Evolutionary conservation across 2,113 vertebrate species (phyloP), one percentile per base, ranked within the genome.

Genomic region (Rissa tridactyla): DNA sequence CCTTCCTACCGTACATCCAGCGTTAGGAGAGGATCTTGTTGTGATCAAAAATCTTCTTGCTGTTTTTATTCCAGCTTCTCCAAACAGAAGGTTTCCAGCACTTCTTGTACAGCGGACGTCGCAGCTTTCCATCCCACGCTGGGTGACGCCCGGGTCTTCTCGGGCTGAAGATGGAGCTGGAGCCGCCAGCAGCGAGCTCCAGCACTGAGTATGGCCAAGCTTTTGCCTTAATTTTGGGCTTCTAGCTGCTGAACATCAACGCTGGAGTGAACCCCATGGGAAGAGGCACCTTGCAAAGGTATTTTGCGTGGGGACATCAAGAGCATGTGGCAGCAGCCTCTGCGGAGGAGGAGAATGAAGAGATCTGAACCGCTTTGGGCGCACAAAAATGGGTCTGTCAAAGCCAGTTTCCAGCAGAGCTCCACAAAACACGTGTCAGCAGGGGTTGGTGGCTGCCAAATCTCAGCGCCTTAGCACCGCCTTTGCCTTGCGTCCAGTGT

Each of bases 271-370:
- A 16, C 23, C 42, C 69, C 3, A 0, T 2, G 70, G 52, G 49
- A 44, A 68, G 57, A 75, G 87, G 32, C 18, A 22, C 18, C 15
- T 25, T 26, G 26, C 49, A 27, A 10, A 34, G 16, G 27, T 9
- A 17, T 61, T 78, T 40, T 21, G 5, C 5, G 2, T 13, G 60
- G 60, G 49, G 27, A 27, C 0, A 0, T 16, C 2, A 57, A 15
- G 57, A 29, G 7, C 10, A 4, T 0, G 0, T 0, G 2, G 57
- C 51, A 26, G 61, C 0, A 0, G 6, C 2, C 13, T 22, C 16
- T 3, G 21, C 0, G 17, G 68, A 71, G 65, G 32, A 65, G 51
- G 26, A 78, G n/a, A 54, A 18, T 1, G 42, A 30, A 16, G 72
- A 58, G 64, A 40, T 77, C 64, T 61, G 36, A 46, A 3, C 5